Conservation (phyloP, 2,888 invertebrate species). For the Mesoligia furuncula region DNA sequence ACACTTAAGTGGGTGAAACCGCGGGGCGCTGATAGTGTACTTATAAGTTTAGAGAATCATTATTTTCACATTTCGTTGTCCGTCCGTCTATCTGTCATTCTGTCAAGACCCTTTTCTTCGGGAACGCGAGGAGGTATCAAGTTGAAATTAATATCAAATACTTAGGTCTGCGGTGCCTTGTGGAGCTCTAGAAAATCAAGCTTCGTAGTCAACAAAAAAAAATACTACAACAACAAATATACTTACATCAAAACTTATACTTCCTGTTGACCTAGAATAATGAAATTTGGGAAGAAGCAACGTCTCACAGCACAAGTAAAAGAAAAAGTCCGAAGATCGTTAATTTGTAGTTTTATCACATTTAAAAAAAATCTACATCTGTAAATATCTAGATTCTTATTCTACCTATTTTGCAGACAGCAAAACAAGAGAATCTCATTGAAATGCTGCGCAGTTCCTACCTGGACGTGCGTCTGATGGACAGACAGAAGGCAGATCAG, state of each 20-base stretch:
- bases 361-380: background rate
- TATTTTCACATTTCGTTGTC: no score
- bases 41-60: no score
- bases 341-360: background rate
- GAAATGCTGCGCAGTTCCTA: constrained; percentile 81
- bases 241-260: background rate
- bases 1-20: no score
- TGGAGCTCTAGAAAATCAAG: background rate
- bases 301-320: background rate
- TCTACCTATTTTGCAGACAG: constrained; percentile 69
- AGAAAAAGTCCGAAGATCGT: background rate
- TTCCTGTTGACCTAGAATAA: background rate
- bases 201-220: background rate
- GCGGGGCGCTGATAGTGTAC: no score
- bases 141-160: background rate
- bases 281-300: background rate
- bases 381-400: background rate
- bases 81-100: no score
- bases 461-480: constrained; percentile 78
- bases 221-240: background rate
- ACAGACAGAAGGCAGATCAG: constrained; percentile 75
- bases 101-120: no score
- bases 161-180: background rate
- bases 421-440: constrained; percentile 84
- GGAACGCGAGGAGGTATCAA: no score